A percentile compares a stretch with the other conserved stretches of the same genome.
Conservation (phyloP, 2,113 vertebrate genomes). For the Galeopterus variegatus region DNA sequence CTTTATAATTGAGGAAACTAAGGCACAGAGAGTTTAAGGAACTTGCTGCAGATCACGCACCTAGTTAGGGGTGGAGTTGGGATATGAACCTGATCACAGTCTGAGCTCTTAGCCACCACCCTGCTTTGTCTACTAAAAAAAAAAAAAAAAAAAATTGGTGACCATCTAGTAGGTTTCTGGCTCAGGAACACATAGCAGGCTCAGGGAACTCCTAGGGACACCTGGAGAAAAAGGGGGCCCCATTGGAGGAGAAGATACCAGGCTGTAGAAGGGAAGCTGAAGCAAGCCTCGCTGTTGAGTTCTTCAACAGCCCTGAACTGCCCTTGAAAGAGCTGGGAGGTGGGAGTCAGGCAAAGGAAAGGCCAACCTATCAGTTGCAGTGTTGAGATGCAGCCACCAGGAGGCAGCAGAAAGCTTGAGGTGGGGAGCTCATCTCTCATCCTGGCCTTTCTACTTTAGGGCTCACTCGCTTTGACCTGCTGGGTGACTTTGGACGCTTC, state of each 20-base stretch:
- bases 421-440: constrained; percentile 39
- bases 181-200: constrained; percentile 6
- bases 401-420: constrained; percentile 73
- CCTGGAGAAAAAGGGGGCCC: neutral
- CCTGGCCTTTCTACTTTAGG: constrained; percentile 87
- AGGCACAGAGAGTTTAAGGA: constrained; percentile 35
- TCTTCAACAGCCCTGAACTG: neutral
- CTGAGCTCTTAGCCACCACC: neutral
- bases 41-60: neutral
- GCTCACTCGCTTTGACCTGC: constrained; percentile 96
- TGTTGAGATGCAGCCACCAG: constrained; percentile 64
- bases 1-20: constrained; percentile 21
- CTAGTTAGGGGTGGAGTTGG: neutral
- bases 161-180: constrained; percentile 10
- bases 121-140: constrained; percentile 21
- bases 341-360: neutral
- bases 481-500: constrained; percentile 97
- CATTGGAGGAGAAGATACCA: neutral
- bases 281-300: neutral
- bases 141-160: neutral
- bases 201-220: neutral
- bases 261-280: neutral
- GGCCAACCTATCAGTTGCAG: neutral
- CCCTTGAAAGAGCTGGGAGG: neutral
- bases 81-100: neutral